These are phyloP conservation scores for Trematocara nigrifrons DNA, from an alignment of 2,113 vertebrate genomes.

Conservation along the genomic window DNA sequence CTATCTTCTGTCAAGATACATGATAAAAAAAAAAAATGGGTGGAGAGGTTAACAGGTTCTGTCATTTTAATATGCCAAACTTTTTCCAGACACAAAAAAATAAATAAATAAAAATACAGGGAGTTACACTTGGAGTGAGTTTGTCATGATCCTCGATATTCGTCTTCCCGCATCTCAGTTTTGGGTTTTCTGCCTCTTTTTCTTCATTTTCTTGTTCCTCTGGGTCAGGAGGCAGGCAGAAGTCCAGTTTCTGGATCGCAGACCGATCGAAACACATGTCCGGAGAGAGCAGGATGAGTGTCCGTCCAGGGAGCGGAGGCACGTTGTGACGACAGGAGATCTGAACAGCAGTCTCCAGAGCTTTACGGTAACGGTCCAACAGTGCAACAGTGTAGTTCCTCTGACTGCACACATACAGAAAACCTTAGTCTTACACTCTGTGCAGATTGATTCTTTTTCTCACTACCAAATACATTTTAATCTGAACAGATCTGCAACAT, in stretches of 20 bases:
- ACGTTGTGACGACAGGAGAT: slow-evolving; percentile 80
- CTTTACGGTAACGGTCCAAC: slow-evolving; percentile 73
- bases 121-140: slow-evolving; percentile 39
- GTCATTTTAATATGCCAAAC: background rate
- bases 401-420: slow-evolving; percentile 44
- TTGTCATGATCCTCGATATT: background rate
- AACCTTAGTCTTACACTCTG: background rate
- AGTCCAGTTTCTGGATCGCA: slow-evolving; percentile 27
- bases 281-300: slow-evolving; percentile 61
- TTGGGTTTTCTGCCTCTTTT: background rate
- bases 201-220: background rate
- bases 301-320: slow-evolving; percentile 79
- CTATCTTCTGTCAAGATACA: slow-evolving; percentile 37
- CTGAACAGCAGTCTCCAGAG: slow-evolving; percentile 79
- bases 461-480: background rate
- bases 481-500: background rate
- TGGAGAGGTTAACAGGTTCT: background rate
- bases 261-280: fast-evolving
- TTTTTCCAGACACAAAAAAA: background rate
- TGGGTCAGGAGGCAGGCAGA: slow-evolving; percentile 52
- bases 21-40: background rate
- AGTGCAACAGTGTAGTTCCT: slow-evolving; percentile 33
- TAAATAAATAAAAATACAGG: background rate
- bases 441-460: background rate
- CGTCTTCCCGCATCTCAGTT: fast-evolving